Evolutionary conservation across 2,113 vertebrate genomes (phyloP), one percentile per base, ranked within the genome.

Genomic region (Collichthys lucidus): DNA sequence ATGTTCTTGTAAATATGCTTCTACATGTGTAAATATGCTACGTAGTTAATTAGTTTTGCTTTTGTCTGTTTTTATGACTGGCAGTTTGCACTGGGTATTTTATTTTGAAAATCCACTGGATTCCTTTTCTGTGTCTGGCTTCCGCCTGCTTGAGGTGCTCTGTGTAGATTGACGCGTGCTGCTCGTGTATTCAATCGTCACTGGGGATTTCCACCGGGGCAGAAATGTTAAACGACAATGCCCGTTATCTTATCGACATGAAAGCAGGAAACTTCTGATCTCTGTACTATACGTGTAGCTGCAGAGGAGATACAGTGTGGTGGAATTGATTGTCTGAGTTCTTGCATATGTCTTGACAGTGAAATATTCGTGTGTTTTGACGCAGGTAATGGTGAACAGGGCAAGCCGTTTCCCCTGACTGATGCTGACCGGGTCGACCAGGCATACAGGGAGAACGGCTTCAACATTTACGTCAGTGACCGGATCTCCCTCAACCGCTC

Each of bases 391-490:
- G 98, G 98, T 35, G 98, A 99, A 57, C 98, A 99, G 86, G 98
- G 98, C 29, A 96, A 95, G 64, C 89, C 98, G 2, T 99, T 96
- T 74, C 97, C 97, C 0, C 92, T 99, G 94, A 96, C 95, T 0
- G 97, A 98, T 0, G 94, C 96, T 0, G 98, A 99, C 74, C 92
- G 94, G 60, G 96, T 96, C 56, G 98, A 99, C 85, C 97, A 97
- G 93, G 98, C 98, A 0, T 99, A 99, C 95, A 93, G 97, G 60
- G 98, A 99, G 92, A 99, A 99, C 77, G 98, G 98, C 65, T 99
- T 99, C 93, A 99, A 99, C 92, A 99, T 99, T 85, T 99, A 96
- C n/a, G 96, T 99, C 94, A 99, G 98, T 19, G 96, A 99, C 91
- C 96, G 96, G 87, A 98, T 99, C 93, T 97, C 98, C 57, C 95